These are phyloP conservation scores for Podarcis muralis DNA, from an alignment of 2,113 vertebrate species.

Conservation along the genomic window DNA sequence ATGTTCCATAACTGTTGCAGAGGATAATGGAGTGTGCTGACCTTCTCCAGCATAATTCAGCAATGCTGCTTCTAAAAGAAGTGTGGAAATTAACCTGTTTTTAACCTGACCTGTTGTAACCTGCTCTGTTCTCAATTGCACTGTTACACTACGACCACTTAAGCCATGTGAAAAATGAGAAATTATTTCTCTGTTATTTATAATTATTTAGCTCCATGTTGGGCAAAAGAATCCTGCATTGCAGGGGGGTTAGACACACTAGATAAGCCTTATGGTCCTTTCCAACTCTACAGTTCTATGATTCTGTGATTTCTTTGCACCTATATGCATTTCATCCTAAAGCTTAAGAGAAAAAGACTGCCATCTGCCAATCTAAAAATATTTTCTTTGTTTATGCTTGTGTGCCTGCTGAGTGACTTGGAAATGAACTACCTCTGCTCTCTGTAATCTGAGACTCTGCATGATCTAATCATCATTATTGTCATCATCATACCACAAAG, in stretches of 20 bases:
- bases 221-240: too few relatives aligned
- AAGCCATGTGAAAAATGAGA: not conserved
- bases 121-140: not conserved
- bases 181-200: not conserved
- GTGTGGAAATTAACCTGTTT: slow-evolving; percentile 6
- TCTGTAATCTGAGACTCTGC: slow-evolving; percentile 61
- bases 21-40: not conserved
- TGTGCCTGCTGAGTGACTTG: slow-evolving; percentile 55
- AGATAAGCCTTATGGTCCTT: too few relatives aligned
- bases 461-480: slow-evolving; percentile 40
- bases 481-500: slow-evolving; percentile 33
- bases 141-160: not conserved
- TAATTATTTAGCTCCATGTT: not conserved
- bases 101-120: not conserved
- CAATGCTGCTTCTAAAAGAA: not conserved
- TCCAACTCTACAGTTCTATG: too few relatives aligned
- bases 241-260: too few relatives aligned
- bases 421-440: slow-evolving; percentile 50
- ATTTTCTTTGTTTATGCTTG: slow-evolving; percentile 47
- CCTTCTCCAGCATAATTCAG: slow-evolving; percentile 1
- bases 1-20: not conserved
- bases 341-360: too few relatives aligned
- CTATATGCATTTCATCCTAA: not conserved
- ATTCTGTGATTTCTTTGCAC: not conserved
- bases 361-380: slow-evolving; percentile 14